A percentile compares a stretch with the other conserved stretches of the same genome.
phyloP scores from a whole-genome alignment of 2,888 invertebrate genomes.

The Cephus rjabovi region DNA sequence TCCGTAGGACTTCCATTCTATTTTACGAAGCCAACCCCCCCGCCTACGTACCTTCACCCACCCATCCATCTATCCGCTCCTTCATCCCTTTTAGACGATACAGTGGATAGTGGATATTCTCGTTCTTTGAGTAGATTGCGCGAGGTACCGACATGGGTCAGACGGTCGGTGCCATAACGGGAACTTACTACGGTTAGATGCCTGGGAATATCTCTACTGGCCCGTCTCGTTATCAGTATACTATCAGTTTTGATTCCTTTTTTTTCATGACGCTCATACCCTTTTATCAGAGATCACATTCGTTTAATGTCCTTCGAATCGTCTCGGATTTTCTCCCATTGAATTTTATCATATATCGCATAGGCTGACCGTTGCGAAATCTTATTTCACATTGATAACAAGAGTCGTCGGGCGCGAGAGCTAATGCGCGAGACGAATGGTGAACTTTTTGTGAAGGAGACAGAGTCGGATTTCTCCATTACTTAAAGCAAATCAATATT shows the following conservation, averaged over 20 bases:
- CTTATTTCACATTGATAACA: not conserved
- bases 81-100: not conserved
- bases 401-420: not conserved
- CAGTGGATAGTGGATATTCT: not conserved
- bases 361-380: not conserved
- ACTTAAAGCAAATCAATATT: constrained; percentile 54
- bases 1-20: constrained; percentile 30
- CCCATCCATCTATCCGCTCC: not conserved
- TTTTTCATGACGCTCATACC: not conserved
- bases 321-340: not conserved
- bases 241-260: not conserved
- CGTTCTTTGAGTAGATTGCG: not conserved
- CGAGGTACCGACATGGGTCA: not conserved
- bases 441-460: not conserved
- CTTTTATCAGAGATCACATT: not conserved
- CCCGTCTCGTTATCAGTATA: too few species aligned
- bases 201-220: not conserved
- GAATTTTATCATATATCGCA: not conserved
- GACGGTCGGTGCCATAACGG: not conserved
- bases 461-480: constrained; percentile 33
- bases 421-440: not conserved
- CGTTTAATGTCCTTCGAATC: not conserved
- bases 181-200: not conserved
- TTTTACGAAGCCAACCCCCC: constrained; percentile 16
- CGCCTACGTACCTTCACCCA: not conserved